phyloP scores from a whole-genome alignment of 1,140 invertebrate species.

The Ips nitidus region DNA sequence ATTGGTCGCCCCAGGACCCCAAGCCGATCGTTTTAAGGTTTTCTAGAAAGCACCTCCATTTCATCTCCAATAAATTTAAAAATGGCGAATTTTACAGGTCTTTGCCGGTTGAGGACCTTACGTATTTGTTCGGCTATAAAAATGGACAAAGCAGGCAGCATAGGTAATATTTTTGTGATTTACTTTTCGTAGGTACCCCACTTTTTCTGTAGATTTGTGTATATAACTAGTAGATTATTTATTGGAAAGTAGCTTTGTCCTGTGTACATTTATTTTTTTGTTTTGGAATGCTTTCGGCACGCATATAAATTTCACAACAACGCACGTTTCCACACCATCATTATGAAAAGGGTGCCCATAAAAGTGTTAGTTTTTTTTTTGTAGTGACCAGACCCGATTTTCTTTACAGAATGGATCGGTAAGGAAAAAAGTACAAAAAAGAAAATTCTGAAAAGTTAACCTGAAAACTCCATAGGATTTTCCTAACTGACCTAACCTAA shows the following conservation, averaged over 20 bases:
- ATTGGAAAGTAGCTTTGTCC: conserved; percentile 17
- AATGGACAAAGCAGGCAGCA: conserved; percentile 27
- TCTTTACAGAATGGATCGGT: no score
- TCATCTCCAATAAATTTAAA: conserved; percentile 34
- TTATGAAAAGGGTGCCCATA: no score
- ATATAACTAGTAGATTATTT: conserved; percentile 20
- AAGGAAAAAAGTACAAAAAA: no score
- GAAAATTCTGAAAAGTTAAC: no score
- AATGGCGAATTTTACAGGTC: conserved; percentile 39
- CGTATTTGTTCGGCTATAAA: conserved; percentile 38
- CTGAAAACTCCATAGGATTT: no score
- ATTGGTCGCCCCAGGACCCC: conserved; percentile 31
- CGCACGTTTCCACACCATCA: no score
- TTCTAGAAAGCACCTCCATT: conserved; percentile 36
- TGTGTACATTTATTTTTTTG: neutral
- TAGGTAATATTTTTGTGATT: conserved; percentile 34
- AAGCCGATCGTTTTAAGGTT: conserved; percentile 42
- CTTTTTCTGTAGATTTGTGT: conserved; percentile 21
- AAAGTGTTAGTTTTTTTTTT: no score
- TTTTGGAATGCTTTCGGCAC: neutral
- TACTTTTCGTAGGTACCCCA: conserved; percentile 1
- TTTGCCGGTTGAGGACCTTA: conserved; percentile 38
- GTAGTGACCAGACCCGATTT: no score
- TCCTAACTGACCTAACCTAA: no score
- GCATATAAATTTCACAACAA: no score